phyloP scores from a whole-genome alignment of 2,888 invertebrate genomes.

The Prosapia bicincta region DNA sequence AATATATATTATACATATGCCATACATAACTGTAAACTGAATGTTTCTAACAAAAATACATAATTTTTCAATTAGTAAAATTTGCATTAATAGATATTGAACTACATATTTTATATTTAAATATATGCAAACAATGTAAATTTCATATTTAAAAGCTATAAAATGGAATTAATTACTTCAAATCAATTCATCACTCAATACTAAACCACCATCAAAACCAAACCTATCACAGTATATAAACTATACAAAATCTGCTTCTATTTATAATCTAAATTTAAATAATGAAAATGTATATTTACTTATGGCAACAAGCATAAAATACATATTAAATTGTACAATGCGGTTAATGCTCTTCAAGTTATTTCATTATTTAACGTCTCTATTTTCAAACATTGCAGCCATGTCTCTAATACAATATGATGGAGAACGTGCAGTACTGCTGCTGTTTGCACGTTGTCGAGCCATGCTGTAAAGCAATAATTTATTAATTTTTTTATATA shows the following conservation, averaged over 20 bases:
- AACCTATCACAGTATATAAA: neutral
- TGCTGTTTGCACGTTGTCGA: slow-evolving; percentile 35
- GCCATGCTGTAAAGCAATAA: slow-evolving; percentile 29
- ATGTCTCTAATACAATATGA: slow-evolving; percentile 76
- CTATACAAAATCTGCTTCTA: neutral
- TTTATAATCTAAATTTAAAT: neutral
- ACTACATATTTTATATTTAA: no score
- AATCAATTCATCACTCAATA: no score
- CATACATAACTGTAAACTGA: no score
- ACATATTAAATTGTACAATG: neutral
- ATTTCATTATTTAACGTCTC: slow-evolving; percentile 30
- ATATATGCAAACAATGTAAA: no score
- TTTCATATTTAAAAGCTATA: no score
- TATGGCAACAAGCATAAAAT: neutral
- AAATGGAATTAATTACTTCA: no score
- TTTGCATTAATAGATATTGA: no score
- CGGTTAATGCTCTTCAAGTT: neutral
- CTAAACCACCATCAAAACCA: neutral
- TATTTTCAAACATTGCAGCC: slow-evolving; percentile 71
- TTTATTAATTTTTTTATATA: no score
- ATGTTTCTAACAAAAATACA: no score
- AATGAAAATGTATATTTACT: neutral
- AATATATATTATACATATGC: no score
- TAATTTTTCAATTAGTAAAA: no score
- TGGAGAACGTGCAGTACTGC: slow-evolving; percentile 50